Percentiles rank a stretch among this genome's conserved stretches.
Evolutionary conservation across 2,113 vertebrate species (phyloP).

Genomic region (Petrocephalus microphthalmus): DNA sequence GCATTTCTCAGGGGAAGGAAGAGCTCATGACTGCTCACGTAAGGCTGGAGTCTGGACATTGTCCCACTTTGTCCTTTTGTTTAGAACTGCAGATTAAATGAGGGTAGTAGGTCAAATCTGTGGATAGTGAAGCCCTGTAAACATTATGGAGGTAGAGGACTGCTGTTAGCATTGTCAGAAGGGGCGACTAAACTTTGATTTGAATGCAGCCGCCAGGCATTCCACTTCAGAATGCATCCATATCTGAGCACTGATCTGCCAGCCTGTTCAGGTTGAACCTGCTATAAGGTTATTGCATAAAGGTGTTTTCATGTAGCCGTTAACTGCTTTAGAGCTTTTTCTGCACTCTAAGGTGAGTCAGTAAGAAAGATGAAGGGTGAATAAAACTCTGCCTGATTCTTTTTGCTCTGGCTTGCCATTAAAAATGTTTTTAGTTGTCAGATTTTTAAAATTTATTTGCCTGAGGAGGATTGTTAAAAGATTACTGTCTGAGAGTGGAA

Average conservation of each 20-base stretch:
- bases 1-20: not conserved
- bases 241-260: not conserved
- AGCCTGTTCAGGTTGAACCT: not conserved
- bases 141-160: not conserved
- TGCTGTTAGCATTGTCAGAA: not conserved
- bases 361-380: not conserved
- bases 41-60: not conserved
- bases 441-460: not conserved
- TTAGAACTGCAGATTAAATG: not conserved
- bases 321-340: not conserved
- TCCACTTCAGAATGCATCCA: not conserved
- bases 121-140: not conserved
- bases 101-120: slow-evolving; percentile 7
- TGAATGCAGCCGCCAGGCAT: not conserved
- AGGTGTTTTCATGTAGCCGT: not conserved
- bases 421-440: not conserved
- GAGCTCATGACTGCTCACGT: not conserved
- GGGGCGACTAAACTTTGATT: not conserved
- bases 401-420: not conserved
- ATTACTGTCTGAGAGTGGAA: not conserved
- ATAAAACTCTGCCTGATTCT: not conserved
- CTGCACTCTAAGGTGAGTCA: not conserved
- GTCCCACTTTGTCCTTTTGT: not conserved
- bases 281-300: not conserved
- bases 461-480: not conserved